phyloP scores from a whole-genome alignment of 2,888 invertebrate genomes.

The Trissolcus brochymenae region DNA sequence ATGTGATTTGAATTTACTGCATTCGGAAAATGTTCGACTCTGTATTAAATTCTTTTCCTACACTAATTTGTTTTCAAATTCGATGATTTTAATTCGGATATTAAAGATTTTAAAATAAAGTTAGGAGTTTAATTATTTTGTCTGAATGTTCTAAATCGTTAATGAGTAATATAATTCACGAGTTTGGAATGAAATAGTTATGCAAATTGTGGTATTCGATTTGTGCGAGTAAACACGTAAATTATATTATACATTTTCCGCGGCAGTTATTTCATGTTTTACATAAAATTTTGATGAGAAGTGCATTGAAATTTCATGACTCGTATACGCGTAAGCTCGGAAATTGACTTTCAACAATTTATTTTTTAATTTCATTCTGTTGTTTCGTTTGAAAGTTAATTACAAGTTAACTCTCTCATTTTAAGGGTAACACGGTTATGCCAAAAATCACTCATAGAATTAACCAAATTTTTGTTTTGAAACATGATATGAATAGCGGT shows the following conservation, averaged over 20 bases:
- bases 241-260: slow-evolving; percentile 15
- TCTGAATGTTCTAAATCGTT: background rate
- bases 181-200: slow-evolving; percentile 34
- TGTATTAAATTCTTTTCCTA: too few relatives aligned
- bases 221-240: slow-evolving; percentile 23
- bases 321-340: too few relatives aligned
- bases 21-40: too few relatives aligned
- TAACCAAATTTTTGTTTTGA: too few relatives aligned
- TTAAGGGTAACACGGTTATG: background rate
- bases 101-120: too few relatives aligned
- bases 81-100: too few relatives aligned
- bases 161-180: slow-evolving; percentile 1
- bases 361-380: background rate
- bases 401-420: background rate
- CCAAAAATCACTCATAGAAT: too few relatives aligned
- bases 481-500: background rate
- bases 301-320: too few relatives aligned
- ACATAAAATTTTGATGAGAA: too few relatives aligned
- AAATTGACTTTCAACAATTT: too few relatives aligned
- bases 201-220: slow-evolving; percentile 44
- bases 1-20: background rate
- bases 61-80: too few relatives aligned
- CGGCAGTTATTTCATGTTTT: background rate
- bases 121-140: too few relatives aligned
- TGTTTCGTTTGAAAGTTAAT: background rate